Percentiles rank a stretch among this genome's conserved stretches.
Evolutionary conservation across 2,888 invertebrate genomes (phyloP).

Genomic region (Scaeva pyrastri): DNA sequence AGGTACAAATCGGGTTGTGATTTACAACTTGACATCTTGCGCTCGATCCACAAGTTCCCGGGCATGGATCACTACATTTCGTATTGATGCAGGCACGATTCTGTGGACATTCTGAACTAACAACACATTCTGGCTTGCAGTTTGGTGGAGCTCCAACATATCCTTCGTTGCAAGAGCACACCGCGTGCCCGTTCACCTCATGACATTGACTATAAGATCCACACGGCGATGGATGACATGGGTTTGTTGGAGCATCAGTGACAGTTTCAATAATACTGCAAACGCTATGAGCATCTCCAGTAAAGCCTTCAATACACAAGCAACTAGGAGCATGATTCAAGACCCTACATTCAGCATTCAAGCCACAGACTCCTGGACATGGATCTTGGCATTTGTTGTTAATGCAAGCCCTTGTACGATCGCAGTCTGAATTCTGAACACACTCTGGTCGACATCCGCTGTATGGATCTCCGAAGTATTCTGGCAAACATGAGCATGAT

Average conservation of each 20-base stretch:
- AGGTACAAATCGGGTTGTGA: slow-evolving; percentile 89
- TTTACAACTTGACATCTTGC: slow-evolving; percentile 88
- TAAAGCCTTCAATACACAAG: slow-evolving; percentile 89
- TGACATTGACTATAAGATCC: slow-evolving; percentile 88
- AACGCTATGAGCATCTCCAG: slow-evolving; percentile 89
- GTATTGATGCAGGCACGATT: slow-evolving; percentile 87
- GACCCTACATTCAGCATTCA: slow-evolving; percentile 90
- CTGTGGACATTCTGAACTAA: slow-evolving; percentile 88
- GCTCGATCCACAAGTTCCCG: slow-evolving; percentile 87
- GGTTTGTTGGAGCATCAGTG: slow-evolving; percentile 82
- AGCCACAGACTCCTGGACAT: slow-evolving; percentile 91
- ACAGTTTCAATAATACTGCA: slow-evolving; percentile 84
- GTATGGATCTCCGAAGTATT: slow-evolving; percentile 92
- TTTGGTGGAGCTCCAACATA: slow-evolving; percentile 88
- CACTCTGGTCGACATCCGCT: slow-evolving; percentile 92
- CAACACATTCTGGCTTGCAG: slow-evolving; percentile 88
- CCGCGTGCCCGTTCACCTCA: slow-evolving; percentile 86
- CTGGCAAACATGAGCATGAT: slow-evolving; percentile 90
- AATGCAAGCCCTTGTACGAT: slow-evolving; percentile 89
- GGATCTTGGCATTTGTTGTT: slow-evolving; percentile 92
- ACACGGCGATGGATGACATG: slow-evolving; percentile 88
- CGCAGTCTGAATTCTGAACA: slow-evolving; percentile 90
- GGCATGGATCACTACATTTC: slow-evolving; percentile 88
- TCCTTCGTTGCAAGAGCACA: slow-evolving; percentile 87
- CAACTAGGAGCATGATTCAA: slow-evolving; percentile 91